Base-by-base conservation (phyloP, 2,797 vertebrate genomes). In the Callimico goeldii region DNA sequence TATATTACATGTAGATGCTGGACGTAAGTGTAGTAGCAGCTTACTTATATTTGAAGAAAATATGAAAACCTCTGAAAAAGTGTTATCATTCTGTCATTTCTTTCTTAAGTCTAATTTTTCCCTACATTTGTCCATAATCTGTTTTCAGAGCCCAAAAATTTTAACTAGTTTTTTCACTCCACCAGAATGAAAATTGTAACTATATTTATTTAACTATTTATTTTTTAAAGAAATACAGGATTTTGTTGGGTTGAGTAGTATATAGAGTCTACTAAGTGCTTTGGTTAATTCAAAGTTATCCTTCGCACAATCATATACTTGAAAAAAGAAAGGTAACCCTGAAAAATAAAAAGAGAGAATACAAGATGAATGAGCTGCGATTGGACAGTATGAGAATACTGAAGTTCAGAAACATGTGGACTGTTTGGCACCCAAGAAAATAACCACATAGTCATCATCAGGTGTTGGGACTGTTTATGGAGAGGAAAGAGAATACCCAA, bases 41-140 rank as follows among this genome's bases (percentile, higher is more conserved):
- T 88, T 94, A 43, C 11, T 55, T 95, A 52, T 12, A 57, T 83
- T 93, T 90, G 61, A 33, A 88, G 24, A 89, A 97, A 94, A 58
- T 73, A 80, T 30, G 36, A 94, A 88, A 82, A 26, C 8, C 2
- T 85, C 83, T 81, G 26, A 36, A 91, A 72, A 91, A 93, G 1
- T 17, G 30, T 30, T 48, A 2, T 20, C 64, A 88, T 64, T 55
- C 20, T 75, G 3, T 55, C 73, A 83, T 93, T 75, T 52, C 19
- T 73, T 93, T 64, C 48, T 83, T 85, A 64, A 33, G 39, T 92
- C 28, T 52, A 30, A 46, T 48, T 79, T 39, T 75, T 91, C 30
- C 73, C 77, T 85, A 26, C 26, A n/a, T 19, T 87, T 88, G 41
- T 83, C 64, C 88, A 26, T n/a, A 64, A 64, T 61, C 46, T 48